A percentile compares a stretch with the other conserved stretches of the same genome.
phyloP scores from a whole-genome alignment of 2,888 invertebrate species.

The Scrobipalpa atriplicella region DNA sequence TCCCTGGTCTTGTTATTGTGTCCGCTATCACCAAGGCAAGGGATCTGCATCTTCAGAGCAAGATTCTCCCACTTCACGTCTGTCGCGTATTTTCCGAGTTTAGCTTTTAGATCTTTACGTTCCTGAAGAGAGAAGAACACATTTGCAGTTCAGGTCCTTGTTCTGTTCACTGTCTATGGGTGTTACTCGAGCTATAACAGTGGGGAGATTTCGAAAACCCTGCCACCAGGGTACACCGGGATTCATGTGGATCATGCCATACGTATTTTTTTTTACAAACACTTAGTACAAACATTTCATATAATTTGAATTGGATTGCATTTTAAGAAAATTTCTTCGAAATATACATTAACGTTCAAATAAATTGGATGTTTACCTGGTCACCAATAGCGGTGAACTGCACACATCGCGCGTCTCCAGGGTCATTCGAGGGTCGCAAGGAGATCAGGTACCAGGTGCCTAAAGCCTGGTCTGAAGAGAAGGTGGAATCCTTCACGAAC shows the following conservation, averaged over 20 bases:
- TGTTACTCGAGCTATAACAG: no score
- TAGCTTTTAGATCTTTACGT: conserved; percentile 52
- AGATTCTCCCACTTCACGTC: conserved; percentile 65
- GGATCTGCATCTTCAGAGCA: conserved; percentile 66
- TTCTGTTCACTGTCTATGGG: no score
- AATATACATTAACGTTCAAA: no score
- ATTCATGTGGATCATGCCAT: no score
- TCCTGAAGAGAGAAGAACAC: conserved; percentile 46
- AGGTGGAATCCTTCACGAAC: conserved; percentile 59
- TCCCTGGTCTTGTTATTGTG: conserved; percentile 50
- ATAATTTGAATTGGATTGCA: no score
- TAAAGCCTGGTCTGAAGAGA: conserved; percentile 60
- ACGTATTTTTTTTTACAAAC: no score
- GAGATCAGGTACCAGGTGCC: conserved; percentile 68
- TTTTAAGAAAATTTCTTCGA: no score
- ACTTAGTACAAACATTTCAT: no score
- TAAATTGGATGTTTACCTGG: conserved; percentile 45
- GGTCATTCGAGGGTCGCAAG: conserved; percentile 49
- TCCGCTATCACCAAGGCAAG: conserved; percentile 47
- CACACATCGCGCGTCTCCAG: conserved; percentile 61
- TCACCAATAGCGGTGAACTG: conserved; percentile 55
- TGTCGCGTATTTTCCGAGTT: conserved; percentile 58
- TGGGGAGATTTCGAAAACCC: no score
- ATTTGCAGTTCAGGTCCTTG: no score
- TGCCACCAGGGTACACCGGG: no score